Evolutionary conservation across 1,140 invertebrate genomes (phyloP).

Genomic region (Telenomus remus): DNA sequence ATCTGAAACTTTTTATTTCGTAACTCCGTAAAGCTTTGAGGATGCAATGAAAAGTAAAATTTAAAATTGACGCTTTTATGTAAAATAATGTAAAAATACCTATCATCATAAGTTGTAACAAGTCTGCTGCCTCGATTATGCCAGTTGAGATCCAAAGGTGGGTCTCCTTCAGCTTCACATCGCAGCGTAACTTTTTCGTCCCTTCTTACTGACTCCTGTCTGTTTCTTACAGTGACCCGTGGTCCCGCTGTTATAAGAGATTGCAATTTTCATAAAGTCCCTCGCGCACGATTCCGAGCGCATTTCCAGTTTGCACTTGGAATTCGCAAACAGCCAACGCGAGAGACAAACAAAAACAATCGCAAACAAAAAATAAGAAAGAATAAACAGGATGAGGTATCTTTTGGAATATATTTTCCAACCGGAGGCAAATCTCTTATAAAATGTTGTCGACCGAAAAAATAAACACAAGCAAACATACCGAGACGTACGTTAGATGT

Average conservation of each 20-base stretch:
- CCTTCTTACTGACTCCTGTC: slow-evolving; percentile 73
- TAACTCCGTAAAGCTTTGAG: too few relatives aligned
- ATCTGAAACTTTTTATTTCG: too few relatives aligned
- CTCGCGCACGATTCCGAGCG: slow-evolving; percentile 1
- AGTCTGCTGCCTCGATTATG: slow-evolving; percentile 72
- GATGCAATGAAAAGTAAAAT: too few relatives aligned
- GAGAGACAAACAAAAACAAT: slow-evolving; percentile 25
- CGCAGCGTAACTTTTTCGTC: slow-evolving; percentile 75
- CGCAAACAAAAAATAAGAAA: slow-evolving; percentile 13
- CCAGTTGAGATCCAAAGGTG: slow-evolving; percentile 79
- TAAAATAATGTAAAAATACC: too few relatives aligned
- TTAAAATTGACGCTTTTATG: too few relatives aligned
- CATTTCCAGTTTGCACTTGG: slow-evolving; percentile 7
- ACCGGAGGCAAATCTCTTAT: slow-evolving; percentile 27
- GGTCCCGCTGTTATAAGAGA: slow-evolving; percentile 70
- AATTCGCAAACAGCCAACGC: slow-evolving; percentile 36
- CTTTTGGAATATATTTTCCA: slow-evolving; percentile 27
- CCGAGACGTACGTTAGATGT: neutral
- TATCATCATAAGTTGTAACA: slow-evolving; percentile 75
- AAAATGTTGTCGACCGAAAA: slow-evolving; percentile 26
- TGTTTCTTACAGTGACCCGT: slow-evolving; percentile 69
- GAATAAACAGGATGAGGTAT: slow-evolving; percentile 29
- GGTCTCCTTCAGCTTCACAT: slow-evolving; percentile 80
- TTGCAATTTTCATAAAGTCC: slow-evolving; percentile 39
- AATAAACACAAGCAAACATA: slow-evolving; percentile 21